phyloP scores from a whole-genome alignment of 2,888 invertebrate species.

The Frankliniella fusca region DNA sequence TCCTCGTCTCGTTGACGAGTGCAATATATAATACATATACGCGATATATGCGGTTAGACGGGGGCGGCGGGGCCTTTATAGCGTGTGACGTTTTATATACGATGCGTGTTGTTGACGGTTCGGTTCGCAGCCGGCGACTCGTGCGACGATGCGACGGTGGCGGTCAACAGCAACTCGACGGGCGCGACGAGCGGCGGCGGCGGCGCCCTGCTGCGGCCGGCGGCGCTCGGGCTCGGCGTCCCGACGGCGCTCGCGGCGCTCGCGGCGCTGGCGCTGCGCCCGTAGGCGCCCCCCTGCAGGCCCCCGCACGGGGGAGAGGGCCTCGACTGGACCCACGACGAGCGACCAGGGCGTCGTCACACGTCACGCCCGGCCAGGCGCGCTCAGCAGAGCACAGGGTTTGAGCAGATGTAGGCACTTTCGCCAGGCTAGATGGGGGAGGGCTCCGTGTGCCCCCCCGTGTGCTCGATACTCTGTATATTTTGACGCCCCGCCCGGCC shows the following conservation, averaged over 20 bases:
- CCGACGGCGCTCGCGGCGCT: not conserved
- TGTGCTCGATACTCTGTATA: not conserved
- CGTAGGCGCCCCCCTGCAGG: not conserved
- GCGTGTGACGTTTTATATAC: too few relatives aligned
- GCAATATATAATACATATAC: too few relatives aligned
- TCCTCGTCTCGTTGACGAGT: too few relatives aligned
- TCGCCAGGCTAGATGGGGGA: not conserved
- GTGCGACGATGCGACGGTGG: not conserved
- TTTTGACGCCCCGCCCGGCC: too few relatives aligned
- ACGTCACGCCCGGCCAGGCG: not conserved
- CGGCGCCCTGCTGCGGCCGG: not conserved
- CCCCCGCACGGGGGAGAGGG: too few relatives aligned
- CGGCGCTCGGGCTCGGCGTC: too few relatives aligned
- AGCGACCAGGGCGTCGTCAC: too few relatives aligned
- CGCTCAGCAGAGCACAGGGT: not conserved
- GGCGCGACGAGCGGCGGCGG: not conserved
- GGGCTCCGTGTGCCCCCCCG: not conserved
- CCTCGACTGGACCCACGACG: too few relatives aligned
- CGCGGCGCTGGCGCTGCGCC: not conserved
- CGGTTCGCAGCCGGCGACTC: constrained; percentile 2
- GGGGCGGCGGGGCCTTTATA: too few relatives aligned
- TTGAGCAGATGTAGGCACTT: too few relatives aligned
- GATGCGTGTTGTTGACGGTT: too few relatives aligned
- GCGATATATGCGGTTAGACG: too few relatives aligned
- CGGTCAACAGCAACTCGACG: not conserved